Conservation (phyloP, 2,113 vertebrate genomes). For the Heptranchias perlo region DNA sequence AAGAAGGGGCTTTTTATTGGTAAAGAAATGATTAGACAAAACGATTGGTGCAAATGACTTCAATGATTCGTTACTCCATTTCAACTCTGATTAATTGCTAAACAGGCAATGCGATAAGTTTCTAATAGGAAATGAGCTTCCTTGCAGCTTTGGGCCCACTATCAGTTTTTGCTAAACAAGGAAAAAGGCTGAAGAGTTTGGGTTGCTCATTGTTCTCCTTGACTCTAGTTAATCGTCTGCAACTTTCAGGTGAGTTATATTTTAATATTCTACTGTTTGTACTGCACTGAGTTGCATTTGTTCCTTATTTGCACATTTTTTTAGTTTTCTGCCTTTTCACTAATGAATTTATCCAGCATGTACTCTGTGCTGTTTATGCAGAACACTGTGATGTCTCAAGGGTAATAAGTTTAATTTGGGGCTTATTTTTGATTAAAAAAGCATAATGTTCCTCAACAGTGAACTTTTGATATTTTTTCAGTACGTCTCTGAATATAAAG, state of each 20-base stretch:
- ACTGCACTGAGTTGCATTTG: background rate
- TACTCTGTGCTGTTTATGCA: background rate
- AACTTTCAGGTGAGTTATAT: background rate
- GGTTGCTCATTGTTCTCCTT: background rate
- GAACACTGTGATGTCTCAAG: background rate
- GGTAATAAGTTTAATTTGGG: slow-evolving; percentile 2
- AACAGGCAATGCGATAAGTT: background rate
- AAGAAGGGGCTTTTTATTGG: background rate
- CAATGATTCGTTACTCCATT: background rate
- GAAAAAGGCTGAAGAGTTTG: background rate
- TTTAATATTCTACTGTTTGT: slow-evolving; percentile 25
- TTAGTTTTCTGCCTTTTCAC: slow-evolving; percentile 1
- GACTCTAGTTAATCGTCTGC: background rate
- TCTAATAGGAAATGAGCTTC: background rate
- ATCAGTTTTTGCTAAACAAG: background rate
- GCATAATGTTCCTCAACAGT: background rate
- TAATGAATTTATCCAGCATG: slow-evolving; percentile 13
- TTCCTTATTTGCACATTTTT: slow-evolving; percentile 1
- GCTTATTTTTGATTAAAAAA: background rate
- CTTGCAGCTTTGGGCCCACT: background rate
- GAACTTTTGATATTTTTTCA: slow-evolving; percentile 24
- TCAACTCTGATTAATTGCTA: background rate
- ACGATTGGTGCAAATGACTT: background rate
- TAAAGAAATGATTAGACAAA: background rate
- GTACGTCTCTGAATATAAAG: background rate